Evolutionary conservation across 2,113 vertebrate genomes (phyloP).

Genomic region (Rhinopithecus roxellana): DNA sequence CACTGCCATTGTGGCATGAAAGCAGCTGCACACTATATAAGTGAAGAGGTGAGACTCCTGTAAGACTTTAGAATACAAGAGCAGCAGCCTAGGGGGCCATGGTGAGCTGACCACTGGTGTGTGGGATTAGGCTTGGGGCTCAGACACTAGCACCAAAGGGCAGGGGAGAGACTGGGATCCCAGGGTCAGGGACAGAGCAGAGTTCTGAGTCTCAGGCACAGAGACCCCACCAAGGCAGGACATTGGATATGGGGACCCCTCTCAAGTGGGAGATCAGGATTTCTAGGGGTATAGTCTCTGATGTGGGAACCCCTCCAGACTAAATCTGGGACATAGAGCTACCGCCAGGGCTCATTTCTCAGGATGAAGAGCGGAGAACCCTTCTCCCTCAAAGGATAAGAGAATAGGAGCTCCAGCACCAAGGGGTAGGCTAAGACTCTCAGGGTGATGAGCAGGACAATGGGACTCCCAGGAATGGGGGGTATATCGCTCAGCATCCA

Average conservation of each 20-base stretch:
- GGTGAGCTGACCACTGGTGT: neutral
- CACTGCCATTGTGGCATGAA: neutral
- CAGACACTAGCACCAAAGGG: neutral
- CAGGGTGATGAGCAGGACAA: neutral
- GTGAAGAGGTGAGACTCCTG: neutral
- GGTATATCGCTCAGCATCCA: neutral
- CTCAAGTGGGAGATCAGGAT: neutral
- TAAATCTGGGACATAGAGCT: neutral
- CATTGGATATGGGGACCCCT: neutral
- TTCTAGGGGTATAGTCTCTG: neutral
- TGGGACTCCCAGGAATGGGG: neutral
- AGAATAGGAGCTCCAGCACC: neutral
- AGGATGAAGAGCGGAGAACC: neutral
- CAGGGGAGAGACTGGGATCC: neutral
- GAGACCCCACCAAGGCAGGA: accelerated
- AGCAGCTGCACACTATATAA: neutral
- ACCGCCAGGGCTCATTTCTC: neutral
- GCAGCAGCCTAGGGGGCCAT: neutral
- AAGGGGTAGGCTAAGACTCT: neutral
- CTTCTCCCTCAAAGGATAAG: neutral
- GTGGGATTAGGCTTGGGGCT: neutral
- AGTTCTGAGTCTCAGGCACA: neutral
- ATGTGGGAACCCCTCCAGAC: neutral
- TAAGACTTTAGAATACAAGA: neutral
- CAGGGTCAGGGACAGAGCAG: neutral